Percentiles rank a stretch among this genome's conserved stretches.
Evolutionary conservation across 2,113 vertebrate species (phyloP).

Genomic region (Hemicordylus capensis): DNA sequence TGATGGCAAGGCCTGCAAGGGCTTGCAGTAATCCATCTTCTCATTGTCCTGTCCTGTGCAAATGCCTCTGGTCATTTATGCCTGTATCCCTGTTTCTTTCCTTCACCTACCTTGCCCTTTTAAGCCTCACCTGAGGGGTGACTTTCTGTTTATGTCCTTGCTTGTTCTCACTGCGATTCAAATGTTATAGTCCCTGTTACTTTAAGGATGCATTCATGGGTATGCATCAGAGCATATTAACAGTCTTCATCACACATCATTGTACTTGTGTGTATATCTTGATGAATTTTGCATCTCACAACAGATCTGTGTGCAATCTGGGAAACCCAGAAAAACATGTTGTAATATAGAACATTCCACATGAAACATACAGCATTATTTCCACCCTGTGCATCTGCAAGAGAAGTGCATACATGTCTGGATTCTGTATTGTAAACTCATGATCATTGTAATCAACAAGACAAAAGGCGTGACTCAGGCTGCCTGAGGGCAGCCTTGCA

Average conservation of each 20-base stretch:
- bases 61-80: neutral
- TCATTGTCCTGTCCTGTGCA: neutral
- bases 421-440: neutral
- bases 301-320: neutral
- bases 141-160: neutral
- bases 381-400: no score
- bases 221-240: neutral
- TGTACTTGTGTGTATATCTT: neutral
- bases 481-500: neutral
- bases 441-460: neutral
- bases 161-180: neutral
- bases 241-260: neutral
- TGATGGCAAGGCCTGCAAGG: neutral
- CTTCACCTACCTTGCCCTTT: neutral
- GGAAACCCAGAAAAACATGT: neutral
- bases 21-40: slow-evolving; percentile 20
- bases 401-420: neutral
- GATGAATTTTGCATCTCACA: neutral
- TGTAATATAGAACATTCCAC: neutral
- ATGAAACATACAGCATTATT: neutral
- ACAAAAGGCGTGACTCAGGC: no score
- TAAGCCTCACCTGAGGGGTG: neutral
- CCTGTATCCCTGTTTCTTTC: neutral
- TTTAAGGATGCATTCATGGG: neutral
- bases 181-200: neutral